Base-by-base conservation (phyloP, 2,888 invertebrate genomes). In the Andrena bucephala region DNA sequence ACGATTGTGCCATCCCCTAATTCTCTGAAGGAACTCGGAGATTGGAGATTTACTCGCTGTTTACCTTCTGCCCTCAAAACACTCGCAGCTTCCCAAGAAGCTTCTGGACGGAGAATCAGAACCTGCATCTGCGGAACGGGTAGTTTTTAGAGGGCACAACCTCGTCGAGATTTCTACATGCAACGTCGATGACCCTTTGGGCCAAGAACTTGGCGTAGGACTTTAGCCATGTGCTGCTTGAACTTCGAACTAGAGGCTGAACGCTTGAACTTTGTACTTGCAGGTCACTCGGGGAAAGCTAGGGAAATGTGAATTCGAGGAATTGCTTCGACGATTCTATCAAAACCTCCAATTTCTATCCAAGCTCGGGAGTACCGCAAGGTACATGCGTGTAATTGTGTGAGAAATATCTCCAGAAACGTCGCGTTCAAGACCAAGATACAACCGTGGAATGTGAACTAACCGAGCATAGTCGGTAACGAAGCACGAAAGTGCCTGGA, bases 401-500 rank as follows among this genome's bases (percentile, higher is more conserved):
- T 42, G 42, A 16, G 0, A 42, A 31, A 5, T 7, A 0, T n/a
- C 24, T 16, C 3, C 31, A 16, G n/a, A 36, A 42, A 52, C 16
- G 65, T 72, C 13, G 20, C 24, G 57, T 50, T 29, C 6, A 33
- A 50, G 50, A 57, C 60, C 33, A 59, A 52, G 33, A 27, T 0
- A 8, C 5, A 10, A 31, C 16, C 10, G 50, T 10, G 10, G 48
- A 20, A 50, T 48, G 68, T 6, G 7, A 77, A 65, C 50, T 65
- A 10, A 20, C 4, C 24, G 36, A 20, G 24, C 6, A 16, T 52
- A 52, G 42, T 48, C 50, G 31, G 24, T 50, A 7, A 52, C 13
- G 50, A 20, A 36, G 16, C 67, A 31, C 74, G 66, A 67, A 52
- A 70, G 33, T 59, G 31, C 20, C 5, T n/a, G 5, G 10, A n/a